phyloP scores from a whole-genome alignment of 2,113 vertebrate genomes.

The Chascanopsetta lugubris region DNA sequence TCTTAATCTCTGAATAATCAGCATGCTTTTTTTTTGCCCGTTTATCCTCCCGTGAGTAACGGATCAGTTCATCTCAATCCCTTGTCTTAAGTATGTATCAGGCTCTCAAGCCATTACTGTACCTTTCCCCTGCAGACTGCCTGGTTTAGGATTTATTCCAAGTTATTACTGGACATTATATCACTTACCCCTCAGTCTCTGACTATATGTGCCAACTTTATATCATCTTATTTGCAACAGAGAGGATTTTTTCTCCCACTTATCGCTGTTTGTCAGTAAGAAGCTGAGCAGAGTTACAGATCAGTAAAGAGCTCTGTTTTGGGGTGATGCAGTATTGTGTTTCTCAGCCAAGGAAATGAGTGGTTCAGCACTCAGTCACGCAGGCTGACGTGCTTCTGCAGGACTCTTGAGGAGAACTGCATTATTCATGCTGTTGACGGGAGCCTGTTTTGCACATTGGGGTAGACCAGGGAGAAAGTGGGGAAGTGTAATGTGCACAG shows the following conservation, averaged over 20 bases:
- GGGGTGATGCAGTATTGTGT: conserved; percentile 51
- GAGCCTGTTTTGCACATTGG: conserved; percentile 68
- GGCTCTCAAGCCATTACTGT: conserved; percentile 35
- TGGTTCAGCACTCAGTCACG: conserved; percentile 61
- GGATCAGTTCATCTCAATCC: conserved; percentile 60
- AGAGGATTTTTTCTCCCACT: neutral
- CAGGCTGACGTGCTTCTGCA: conserved; percentile 66
- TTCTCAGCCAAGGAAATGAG: conserved; percentile 60
- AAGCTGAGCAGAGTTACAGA: conserved; percentile 29
- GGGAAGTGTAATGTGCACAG: conserved; percentile 35
- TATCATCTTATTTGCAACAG: conserved; percentile 21
- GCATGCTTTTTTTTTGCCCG: conserved; percentile 62
- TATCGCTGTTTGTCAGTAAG: conserved; percentile 9
- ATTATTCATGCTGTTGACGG: conserved; percentile 81
- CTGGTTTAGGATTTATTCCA: conserved; percentile 20
- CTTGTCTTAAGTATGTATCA: conserved; percentile 63
- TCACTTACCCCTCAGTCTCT: neutral
- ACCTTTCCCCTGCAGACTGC: conserved; percentile 19
- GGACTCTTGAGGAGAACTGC: conserved; percentile 71
- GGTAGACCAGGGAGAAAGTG: conserved; percentile 56
- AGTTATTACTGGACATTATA: conserved; percentile 22
- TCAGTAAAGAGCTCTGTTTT: conserved; percentile 36
- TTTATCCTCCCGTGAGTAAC: conserved; percentile 60
- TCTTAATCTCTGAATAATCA: conserved; percentile 74
- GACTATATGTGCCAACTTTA: neutral